These are phyloP conservation scores for Cataglyphis rosenhaueri DNA, from an alignment of 2,888 invertebrate genomes.

Conservation along the genomic window DNA sequence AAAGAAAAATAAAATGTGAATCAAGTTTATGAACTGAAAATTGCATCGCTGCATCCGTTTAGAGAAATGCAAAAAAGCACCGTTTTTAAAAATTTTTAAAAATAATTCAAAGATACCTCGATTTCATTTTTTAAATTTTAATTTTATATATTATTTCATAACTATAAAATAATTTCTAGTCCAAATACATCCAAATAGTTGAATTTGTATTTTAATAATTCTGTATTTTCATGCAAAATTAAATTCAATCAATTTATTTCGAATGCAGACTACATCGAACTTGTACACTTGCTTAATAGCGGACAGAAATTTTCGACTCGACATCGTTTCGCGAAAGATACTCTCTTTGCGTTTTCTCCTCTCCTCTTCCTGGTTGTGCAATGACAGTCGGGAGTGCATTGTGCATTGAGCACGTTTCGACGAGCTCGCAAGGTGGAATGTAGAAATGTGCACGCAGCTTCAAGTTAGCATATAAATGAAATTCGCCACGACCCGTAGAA, in stretches of 20 bases:
- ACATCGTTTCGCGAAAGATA: constrained; percentile 15
- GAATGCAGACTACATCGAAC: background rate
- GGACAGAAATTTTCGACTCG: constrained; percentile 23
- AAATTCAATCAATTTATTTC: constrained; percentile 42
- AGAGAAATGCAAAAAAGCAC: background rate
- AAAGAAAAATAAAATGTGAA: background rate
- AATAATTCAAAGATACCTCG: background rate
- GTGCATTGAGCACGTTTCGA: constrained; percentile 69
- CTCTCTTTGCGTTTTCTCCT: background rate
- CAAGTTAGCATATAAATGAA: constrained; percentile 83
- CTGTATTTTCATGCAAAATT: background rate
- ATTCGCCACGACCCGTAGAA: constrained; percentile 79
- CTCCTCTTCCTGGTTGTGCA: background rate
- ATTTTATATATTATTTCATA: background rate
- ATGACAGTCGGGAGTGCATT: constrained; percentile 33
- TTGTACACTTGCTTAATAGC: constrained; percentile 21
- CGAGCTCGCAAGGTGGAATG: constrained; percentile 73
- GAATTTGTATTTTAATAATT: background rate
- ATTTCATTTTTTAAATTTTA: background rate
- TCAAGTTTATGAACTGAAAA: background rate
- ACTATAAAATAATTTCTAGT: background rate
- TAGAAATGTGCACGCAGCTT: constrained; percentile 72
- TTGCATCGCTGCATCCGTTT: background rate
- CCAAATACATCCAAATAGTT: constrained; percentile 11
- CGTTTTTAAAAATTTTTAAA: background rate